Conservation (phyloP, 2,797 vertebrate genomes). For the Chaetodon trifasciatus region DNA sequence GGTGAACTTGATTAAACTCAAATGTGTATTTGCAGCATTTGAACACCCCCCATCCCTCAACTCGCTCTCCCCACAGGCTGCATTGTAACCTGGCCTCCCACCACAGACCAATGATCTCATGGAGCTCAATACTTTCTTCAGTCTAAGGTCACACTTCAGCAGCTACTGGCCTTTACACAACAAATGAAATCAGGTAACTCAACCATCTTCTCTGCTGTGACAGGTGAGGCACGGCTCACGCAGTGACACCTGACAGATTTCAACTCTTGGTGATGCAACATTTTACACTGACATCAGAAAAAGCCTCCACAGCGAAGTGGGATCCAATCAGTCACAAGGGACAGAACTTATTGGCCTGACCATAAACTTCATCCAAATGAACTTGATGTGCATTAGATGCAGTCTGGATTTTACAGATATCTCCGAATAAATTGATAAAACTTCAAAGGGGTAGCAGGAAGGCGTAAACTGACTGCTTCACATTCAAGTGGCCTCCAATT, state of each 20-base stretch:
- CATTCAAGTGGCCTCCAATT: slow-evolving; percentile 3
- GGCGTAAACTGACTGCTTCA: not conserved
- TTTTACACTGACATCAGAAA: not conserved
- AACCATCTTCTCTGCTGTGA: not conserved
- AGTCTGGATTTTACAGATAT: not conserved
- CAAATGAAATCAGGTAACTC: slow-evolving; percentile 10
- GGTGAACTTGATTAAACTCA: slow-evolving; percentile 28
- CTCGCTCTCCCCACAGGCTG: slow-evolving; percentile 10
- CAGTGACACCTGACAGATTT: not conserved
- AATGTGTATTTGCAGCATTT: slow-evolving; percentile 19
- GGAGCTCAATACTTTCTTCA: slow-evolving; percentile 30
- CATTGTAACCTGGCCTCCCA: slow-evolving; percentile 26
- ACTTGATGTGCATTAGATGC: not conserved
- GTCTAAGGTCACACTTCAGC: slow-evolving; percentile 27
- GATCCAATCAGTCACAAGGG: not conserved
- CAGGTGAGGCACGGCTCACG: no score
- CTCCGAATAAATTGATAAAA: not conserved
- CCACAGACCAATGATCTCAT: slow-evolving; percentile 40
- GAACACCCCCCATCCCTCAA: not conserved
- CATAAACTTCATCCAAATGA: not conserved
- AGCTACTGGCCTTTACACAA: slow-evolving; percentile 7
- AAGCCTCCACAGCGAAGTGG: not conserved
- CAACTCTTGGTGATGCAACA: not conserved
- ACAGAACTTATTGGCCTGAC: not conserved
- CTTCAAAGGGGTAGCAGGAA: not conserved